Evolutionary conservation across 2,797 vertebrate genomes (phyloP).

Genomic region (Myotis vivesi): DNA sequence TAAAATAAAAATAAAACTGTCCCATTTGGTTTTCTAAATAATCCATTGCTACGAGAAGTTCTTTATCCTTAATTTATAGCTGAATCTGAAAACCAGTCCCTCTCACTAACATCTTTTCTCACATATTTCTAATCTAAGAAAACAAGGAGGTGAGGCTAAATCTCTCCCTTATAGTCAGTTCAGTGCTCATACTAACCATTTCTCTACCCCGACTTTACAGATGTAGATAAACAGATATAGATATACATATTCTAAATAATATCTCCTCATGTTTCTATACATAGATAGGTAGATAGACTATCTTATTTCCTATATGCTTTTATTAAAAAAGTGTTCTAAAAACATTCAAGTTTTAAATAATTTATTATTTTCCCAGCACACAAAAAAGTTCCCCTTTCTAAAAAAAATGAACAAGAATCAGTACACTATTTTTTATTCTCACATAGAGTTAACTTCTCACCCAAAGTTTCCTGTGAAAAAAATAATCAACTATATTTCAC

Average conservation of each 20-base stretch:
- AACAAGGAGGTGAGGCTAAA: neutral
- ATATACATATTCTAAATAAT: neutral
- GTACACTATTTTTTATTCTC: neutral
- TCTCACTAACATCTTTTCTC: neutral
- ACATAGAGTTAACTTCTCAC: neutral
- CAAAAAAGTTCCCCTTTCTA: neutral
- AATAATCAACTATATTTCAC: neutral
- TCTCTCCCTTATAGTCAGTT: neutral
- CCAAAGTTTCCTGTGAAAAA: neutral
- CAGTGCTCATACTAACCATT: neutral
- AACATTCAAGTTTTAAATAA: conserved; percentile 24
- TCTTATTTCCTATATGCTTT: neutral
- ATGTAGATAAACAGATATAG: neutral
- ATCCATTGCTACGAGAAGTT: neutral
- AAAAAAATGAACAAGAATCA: neutral
- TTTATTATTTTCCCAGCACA: neutral
- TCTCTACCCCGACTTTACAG: neutral
- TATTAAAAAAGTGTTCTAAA: neutral
- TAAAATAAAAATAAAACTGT: too few relatives aligned
- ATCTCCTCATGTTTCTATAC: neutral
- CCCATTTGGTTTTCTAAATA: neutral
- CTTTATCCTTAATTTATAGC: neutral
- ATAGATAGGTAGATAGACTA: neutral
- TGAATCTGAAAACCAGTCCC: neutral
- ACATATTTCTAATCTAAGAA: neutral